Conservation (phyloP, 2,113 vertebrate genomes). For the Mesocricetus auratus region DNA sequence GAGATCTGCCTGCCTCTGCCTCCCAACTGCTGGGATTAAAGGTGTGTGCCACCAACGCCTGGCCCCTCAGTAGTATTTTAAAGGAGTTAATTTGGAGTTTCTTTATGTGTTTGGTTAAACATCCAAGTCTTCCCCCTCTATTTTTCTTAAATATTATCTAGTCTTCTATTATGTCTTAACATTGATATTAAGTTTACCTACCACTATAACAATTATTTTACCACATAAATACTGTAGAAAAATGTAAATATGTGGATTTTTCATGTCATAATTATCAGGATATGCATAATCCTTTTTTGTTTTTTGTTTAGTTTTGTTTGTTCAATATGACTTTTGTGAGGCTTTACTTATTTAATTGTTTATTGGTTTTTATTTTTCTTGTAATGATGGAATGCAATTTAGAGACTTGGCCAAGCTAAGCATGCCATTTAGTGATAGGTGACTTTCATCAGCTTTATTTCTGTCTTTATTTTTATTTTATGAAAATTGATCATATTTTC, state of each 20-base stretch:
- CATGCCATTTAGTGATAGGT: neutral
- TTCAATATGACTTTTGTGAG: neutral
- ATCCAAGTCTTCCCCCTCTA: neutral
- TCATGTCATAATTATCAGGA: neutral
- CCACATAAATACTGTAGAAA: neutral
- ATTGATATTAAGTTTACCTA: neutral
- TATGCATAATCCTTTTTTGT: neutral
- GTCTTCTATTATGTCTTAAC: neutral
- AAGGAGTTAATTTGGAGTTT: neutral
- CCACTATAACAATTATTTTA: neutral
- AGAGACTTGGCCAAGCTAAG: neutral
- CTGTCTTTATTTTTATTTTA: neutral
- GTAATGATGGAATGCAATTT: neutral
- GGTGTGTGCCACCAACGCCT: no score
- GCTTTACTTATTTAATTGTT: neutral
- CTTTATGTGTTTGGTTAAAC: neutral
- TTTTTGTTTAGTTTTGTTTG: neutral
- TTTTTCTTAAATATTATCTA: neutral
- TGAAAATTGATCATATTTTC: neutral
- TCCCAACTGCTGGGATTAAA: no score
- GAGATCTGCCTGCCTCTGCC: no score
- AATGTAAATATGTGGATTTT: no score
- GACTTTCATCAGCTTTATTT: neutral
- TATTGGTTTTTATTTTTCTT: neutral
- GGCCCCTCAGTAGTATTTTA: no score